These are phyloP conservation scores for Lota lota DNA, from an alignment of 2,113 vertebrate species.

Conservation along the genomic window DNA sequence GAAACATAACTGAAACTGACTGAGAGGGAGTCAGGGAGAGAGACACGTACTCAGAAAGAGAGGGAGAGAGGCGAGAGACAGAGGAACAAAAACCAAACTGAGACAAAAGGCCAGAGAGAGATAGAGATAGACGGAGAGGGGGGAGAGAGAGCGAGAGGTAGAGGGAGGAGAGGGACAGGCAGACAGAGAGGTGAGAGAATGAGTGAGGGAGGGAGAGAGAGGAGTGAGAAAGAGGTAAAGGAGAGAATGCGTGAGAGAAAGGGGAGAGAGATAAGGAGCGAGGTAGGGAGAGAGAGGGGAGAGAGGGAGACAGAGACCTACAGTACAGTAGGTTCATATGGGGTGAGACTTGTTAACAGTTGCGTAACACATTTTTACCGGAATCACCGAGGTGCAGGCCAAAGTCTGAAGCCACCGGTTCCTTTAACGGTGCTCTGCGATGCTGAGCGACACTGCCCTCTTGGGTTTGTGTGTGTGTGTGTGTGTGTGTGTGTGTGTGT, in stretches of 20 bases:
- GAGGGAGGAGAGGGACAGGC: too few relatives aligned
- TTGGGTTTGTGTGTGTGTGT: not conserved
- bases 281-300: conserved; percentile 6
- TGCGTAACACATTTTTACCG: conserved; percentile 78
- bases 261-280: not conserved
- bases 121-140: too few relatives aligned
- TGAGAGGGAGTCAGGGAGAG: too few relatives aligned
- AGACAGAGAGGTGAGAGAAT: too few relatives aligned
- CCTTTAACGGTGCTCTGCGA: conserved; percentile 70
- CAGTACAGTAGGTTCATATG: conserved; percentile 60
- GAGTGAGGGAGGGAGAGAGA: too few relatives aligned
- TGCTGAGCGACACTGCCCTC: conserved; percentile 53
- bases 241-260: not conserved
- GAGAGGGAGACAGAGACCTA: conserved; percentile 10
- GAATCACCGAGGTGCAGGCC: conserved; percentile 71
- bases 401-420: conserved; percentile 77
- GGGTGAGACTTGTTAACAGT: conserved; percentile 73
- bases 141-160: too few relatives aligned
- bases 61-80: too few relatives aligned
- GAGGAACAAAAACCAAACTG: too few relatives aligned
- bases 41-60: too few relatives aligned
- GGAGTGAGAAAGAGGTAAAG: not conserved
- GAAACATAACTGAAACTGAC: too few relatives aligned
- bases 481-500: not conserved
- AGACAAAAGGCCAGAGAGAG: too few relatives aligned